Percentiles rank a stretch among this genome's conserved stretches.
These are phyloP conservation scores for Pseudocheirus occidentalis DNA, from an alignment of 2,797 vertebrate species.

Conservation along the genomic window DNA sequence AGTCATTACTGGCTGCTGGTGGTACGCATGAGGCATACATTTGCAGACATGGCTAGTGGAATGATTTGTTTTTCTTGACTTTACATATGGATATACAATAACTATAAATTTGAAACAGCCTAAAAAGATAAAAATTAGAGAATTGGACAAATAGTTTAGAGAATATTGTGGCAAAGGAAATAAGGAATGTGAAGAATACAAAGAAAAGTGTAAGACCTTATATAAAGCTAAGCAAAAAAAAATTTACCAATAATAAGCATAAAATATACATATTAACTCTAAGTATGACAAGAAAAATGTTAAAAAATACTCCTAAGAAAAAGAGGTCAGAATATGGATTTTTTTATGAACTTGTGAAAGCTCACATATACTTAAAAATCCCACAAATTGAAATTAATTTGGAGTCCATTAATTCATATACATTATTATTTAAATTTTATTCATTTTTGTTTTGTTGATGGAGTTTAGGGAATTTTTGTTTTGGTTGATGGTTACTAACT, in stretches of 20 bases:
- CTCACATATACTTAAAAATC: background rate
- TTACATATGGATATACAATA: background rate
- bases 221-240: background rate
- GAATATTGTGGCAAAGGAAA: background rate
- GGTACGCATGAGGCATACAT: too few species aligned
- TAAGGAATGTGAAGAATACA: background rate
- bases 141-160: background rate
- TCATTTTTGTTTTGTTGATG: background rate
- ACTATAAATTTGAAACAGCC: background rate
- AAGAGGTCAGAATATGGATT: background rate
- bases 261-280: background rate
- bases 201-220: background rate
- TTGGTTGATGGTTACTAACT: background rate
- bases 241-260: background rate
- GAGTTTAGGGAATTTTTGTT: background rate
- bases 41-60: too few species aligned
- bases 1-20: too few species aligned
- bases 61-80: background rate
- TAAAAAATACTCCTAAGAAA: background rate
- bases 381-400: background rate
- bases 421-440: background rate
- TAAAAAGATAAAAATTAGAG: background rate
- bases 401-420: background rate
- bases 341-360: background rate
- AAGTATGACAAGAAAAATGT: background rate